These are phyloP conservation scores for Batillaria attramentaria DNA, from an alignment of 1,140 invertebrate genomes.

Conservation along the genomic window DNA sequence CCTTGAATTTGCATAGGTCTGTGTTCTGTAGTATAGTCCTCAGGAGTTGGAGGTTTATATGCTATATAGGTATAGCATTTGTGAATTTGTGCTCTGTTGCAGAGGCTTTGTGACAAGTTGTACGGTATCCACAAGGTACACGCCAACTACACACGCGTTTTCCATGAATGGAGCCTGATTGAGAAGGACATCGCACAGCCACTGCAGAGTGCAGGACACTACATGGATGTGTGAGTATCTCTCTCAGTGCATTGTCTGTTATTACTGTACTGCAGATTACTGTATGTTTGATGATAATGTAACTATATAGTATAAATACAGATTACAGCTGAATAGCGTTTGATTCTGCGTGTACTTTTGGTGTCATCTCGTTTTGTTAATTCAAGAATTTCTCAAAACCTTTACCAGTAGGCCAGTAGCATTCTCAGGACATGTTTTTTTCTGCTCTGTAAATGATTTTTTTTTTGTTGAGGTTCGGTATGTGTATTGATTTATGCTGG, in stretches of 20 bases:
- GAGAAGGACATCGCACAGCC: slow-evolving; percentile 87
- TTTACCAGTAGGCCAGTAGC: no score
- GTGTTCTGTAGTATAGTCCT: not conserved
- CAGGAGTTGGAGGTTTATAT: not conserved
- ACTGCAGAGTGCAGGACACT: slow-evolving; percentile 79
- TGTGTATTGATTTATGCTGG: not conserved
- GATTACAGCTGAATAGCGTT: no score
- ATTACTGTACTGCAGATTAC: no score
- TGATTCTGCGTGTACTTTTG: no score
- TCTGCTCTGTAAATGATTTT: not conserved
- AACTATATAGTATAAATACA: no score
- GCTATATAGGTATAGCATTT: not conserved
- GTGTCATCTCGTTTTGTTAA: not conserved
- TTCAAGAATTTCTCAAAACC: not conserved
- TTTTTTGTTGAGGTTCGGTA: not conserved
- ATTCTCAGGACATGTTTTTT: no score
- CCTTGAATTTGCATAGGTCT: no score
- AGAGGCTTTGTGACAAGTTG: slow-evolving; percentile 81
- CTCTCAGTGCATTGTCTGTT: no score
- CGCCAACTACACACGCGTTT: slow-evolving; percentile 85
- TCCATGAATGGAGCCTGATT: slow-evolving; percentile 89
- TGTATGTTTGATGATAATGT: no score
- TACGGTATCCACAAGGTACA: slow-evolving; percentile 87
- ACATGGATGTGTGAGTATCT: slow-evolving; percentile 80
- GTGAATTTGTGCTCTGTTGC: slow-evolving; percentile 33